A percentile compares a stretch with the other conserved stretches of the same genome.
Evolutionary conservation across 1,140 invertebrate species (phyloP).

Genomic region (Trichomalopsis sarcophagae): DNA sequence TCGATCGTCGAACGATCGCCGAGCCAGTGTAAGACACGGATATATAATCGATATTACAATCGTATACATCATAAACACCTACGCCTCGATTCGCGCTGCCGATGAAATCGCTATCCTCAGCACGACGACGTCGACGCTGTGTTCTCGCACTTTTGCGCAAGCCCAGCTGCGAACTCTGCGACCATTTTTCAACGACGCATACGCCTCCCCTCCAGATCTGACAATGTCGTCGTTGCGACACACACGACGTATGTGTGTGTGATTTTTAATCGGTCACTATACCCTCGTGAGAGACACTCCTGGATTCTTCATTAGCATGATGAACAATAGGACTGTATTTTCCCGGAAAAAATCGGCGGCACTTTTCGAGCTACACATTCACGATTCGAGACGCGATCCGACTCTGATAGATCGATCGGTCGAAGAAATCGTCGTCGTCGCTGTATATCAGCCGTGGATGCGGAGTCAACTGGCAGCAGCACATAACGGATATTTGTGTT

Average conservation of each 20-base stretch:
- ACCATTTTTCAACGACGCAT: conserved; percentile 14
- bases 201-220: too few species aligned
- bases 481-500: not conserved
- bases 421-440: not conserved
- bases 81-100: conserved; percentile 7
- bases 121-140: conserved; percentile 12
- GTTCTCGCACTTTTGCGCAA: conserved; percentile 41
- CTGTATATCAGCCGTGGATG: not conserved
- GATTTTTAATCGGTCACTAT: not conserved
- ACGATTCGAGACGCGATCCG: not conserved
- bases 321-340: not conserved
- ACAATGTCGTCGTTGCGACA: conserved; percentile 9
- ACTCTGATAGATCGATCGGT: not conserved
- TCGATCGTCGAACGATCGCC: not conserved
- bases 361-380: too few species aligned
- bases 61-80: conserved; percentile 29
- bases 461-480: too few species aligned
- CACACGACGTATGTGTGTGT: too few species aligned
- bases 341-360: not conserved
- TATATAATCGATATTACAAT: conserved; percentile 24
- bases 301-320: not conserved
- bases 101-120: conserved; percentile 43
- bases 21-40: not conserved
- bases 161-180: not conserved
- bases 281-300: not conserved